Base-by-base conservation (phyloP, 2,797 vertebrate genomes). In the Dryobates pubescens region DNA sequence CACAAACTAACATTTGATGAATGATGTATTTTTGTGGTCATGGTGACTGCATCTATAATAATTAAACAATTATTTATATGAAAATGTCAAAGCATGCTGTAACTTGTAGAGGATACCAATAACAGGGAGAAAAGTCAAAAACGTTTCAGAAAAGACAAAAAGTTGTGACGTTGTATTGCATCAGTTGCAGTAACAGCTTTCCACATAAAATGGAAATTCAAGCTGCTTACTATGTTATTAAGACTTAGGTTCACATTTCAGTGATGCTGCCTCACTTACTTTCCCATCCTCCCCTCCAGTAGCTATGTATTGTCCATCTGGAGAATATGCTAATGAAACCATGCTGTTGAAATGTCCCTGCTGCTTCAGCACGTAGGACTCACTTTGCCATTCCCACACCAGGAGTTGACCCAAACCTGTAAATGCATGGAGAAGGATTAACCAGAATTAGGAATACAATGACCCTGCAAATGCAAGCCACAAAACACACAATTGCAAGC, bases 381-480 rank as follows among this genome's bases (percentile, higher is more conserved):
- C 99, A 0, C 99, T 99, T 97, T 99, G 99, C 99, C 99, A 99
- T 89, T 99, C 99, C 99, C 99, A 99, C 71, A 99, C 99, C 96
- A 99, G 97, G 89, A 99, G 98, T 97, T 99, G 99, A 18, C 99
- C 99, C 96, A 99, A 96, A 89, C 98, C 99, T 99, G 89, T 1
- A 7, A 92, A 61, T 3, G 56, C 27, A 90, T 23, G 7, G 6
- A 47, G 15, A 26, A 78, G 3, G 5, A 41, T 64, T 56, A 32
- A 45, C 9, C 58, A 51, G 41, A 88, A 18, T 57, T 62, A 36
- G 1, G 2, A 82, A n/a, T 24, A 88, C 75, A 82, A 1, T 2
- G 6, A 51, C 17, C 4, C 32, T n/a, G 36, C 10, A 53, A 63
- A 32, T 16, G 9, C 30, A 41, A 68, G n/a, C 7, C 64, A 88